Evolutionary conservation across 1,140 invertebrate species (phyloP).

Genomic region (Hestina assimilis): DNA sequence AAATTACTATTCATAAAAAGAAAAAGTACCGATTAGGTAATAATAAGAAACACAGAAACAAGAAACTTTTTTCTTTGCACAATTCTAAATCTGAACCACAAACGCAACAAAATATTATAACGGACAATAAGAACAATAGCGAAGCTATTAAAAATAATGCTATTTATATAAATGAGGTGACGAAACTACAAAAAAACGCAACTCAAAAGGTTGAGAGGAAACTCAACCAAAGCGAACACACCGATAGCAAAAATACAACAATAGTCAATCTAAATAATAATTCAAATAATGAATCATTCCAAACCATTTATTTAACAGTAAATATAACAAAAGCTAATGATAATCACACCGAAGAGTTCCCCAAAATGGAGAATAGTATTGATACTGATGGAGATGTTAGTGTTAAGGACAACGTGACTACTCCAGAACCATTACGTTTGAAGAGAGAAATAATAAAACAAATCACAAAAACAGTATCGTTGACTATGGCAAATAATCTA

Average conservation of each 20-base stretch:
- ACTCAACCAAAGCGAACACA: too few species aligned
- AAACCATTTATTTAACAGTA: constrained; percentile 39
- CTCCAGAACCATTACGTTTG: constrained; percentile 11
- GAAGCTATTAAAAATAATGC: constrained; percentile 4
- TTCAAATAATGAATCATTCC: constrained; percentile 33
- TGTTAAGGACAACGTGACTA: constrained; percentile 17
- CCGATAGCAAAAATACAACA: constrained; percentile 4
- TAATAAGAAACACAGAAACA: constrained; percentile 52
- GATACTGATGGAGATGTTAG: constrained; percentile 46
- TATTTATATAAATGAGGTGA: not conserved
- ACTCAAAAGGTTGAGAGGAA: constrained; percentile 1
- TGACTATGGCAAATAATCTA: too few species aligned
- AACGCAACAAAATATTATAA: constrained; percentile 1
- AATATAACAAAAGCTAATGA: constrained; percentile 43
- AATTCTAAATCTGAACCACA: constrained; percentile 4
- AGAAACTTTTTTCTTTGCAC: constrained; percentile 23
- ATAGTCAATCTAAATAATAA: constrained; percentile 18
- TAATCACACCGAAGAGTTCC: constrained; percentile 40
- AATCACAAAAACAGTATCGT: not conserved
- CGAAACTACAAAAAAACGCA: constrained; percentile 1
- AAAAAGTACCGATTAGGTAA: constrained; percentile 48
- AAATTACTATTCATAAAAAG: constrained; percentile 61
- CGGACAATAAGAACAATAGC: not conserved
- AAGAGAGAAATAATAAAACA: constrained; percentile 11
- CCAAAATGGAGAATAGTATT: constrained; percentile 56